These are phyloP conservation scores for Sphaeramia orbicularis DNA, from an alignment of 2,797 vertebrate genomes.

Conservation along the genomic window DNA sequence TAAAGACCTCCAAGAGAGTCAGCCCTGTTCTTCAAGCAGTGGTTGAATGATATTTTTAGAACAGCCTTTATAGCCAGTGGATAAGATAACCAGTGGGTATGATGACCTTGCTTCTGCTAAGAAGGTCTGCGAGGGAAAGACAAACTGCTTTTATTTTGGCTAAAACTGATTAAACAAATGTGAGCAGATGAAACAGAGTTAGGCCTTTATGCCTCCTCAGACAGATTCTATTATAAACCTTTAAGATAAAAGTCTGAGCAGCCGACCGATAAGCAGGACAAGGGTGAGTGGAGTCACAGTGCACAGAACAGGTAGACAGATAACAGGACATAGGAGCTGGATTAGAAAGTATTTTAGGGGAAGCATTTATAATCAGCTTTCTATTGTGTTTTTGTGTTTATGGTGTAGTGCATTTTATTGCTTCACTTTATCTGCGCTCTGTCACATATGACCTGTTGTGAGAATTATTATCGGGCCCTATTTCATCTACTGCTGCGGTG, in stretches of 20 bases:
- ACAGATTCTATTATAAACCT: constrained; percentile 33
- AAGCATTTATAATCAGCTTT: constrained; percentile 23
- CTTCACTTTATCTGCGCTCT: not conserved
- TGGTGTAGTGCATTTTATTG: not conserved
- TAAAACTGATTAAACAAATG: constrained; percentile 40
- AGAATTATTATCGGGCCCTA: constrained; percentile 19
- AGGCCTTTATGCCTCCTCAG: constrained; percentile 9
- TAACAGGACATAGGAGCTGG: constrained; percentile 10
- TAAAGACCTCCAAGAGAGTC: constrained; percentile 64
- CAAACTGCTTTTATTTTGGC: constrained; percentile 25
- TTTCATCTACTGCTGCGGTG: constrained; percentile 7
- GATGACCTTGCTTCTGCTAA: constrained; percentile 48
- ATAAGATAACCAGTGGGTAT: constrained; percentile 49
- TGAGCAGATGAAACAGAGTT: constrained; percentile 21
- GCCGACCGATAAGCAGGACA: constrained; percentile 36
- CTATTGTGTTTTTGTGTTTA: constrained; percentile 11
- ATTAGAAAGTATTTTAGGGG: not conserved
- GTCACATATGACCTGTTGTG: constrained; percentile 21
- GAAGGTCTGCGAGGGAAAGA: constrained; percentile 24
- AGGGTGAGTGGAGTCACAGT: constrained; percentile 20
- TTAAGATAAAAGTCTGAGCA: constrained; percentile 40
- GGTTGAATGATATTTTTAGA: constrained; percentile 56
- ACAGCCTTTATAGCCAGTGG: constrained; percentile 12
- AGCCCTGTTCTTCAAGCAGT: constrained; percentile 37
- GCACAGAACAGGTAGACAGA: constrained; percentile 6